Base-by-base conservation (phyloP, 2,113 vertebrate species). In the Marmota monax region DNA sequence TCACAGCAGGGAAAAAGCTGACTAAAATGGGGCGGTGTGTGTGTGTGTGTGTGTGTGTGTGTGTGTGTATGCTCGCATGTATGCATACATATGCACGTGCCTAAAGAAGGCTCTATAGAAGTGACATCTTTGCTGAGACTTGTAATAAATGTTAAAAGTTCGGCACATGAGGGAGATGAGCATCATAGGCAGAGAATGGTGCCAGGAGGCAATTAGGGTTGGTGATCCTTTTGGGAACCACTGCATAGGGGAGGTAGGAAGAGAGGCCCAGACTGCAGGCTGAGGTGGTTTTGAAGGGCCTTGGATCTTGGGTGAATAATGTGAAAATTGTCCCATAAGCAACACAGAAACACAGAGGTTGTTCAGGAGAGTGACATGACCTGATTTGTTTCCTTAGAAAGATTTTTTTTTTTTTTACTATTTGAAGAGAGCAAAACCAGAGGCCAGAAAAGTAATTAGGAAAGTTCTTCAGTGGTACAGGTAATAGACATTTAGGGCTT, bases 391-490 rank as follows among this genome's bases (percentile, higher is more conserved):
- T 88, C 42, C 67, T 51, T 42, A 42, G 84, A 61, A 95, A 34
- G 18, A 72, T 80, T n/a, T 32, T 70, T 6, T 45, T 45, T 45
- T 45, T 45, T 45, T 56, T 65, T 72, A 67, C 17, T 25, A 80
- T 69, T n/a, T 84, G 42, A 95, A 90, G 72, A 86, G 42, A 70
- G 65, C 34, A 94, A 76, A 90, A 79, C 63, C 12, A 42, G 61
- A 94, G 34, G 22, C 58, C 72, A 70, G 25, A 90, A 92, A 84
- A 88, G 27, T 92, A 90, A 84, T 90, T 74, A 65, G 63, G 42
- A 90, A 95, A 63, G 14, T 85, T 39, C 27, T 76, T 95, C 32
- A 51, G 0, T 45, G 58, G 63, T 72, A 39, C 23, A 65, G 45
- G 25, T 58, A 18, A 77, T 34, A 90, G 58, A 74, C 20, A 79